phyloP scores from a whole-genome alignment of 2,888 invertebrate species.

The Trissolcus brochymenae region DNA sequence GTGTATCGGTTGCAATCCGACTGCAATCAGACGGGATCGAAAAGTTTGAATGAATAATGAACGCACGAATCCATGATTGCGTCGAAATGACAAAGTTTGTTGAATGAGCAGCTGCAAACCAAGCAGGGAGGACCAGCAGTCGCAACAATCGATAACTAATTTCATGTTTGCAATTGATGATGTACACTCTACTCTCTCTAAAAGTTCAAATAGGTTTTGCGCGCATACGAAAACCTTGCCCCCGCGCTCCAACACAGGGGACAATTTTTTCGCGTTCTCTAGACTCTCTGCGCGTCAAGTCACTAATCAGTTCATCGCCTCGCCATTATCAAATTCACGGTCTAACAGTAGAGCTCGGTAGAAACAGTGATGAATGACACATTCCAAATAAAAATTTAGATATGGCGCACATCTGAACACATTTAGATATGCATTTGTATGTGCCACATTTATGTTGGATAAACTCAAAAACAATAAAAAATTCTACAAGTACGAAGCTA shows the following conservation, averaged over 20 bases:
- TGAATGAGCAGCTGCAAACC: slow-evolving; percentile 64
- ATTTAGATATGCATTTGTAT: no score
- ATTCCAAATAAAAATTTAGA: no score
- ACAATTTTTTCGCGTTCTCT: slow-evolving; percentile 22
- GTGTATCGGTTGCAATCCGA: slow-evolving; percentile 77
- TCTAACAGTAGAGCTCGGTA: slow-evolving; percentile 29
- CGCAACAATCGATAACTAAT: slow-evolving; percentile 66
- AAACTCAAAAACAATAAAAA: no score
- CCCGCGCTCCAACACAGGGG: slow-evolving; percentile 32
- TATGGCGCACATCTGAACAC: no score
- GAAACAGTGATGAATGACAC: slow-evolving; percentile 17
- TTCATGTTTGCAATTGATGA: slow-evolving; percentile 26
- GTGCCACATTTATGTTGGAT: no score
- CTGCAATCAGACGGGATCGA: slow-evolving; percentile 76
- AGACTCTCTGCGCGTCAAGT: slow-evolving; percentile 1
- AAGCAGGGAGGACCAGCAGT: slow-evolving; percentile 75
- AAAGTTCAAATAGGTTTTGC: slow-evolving; percentile 14
- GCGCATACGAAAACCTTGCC: slow-evolving; percentile 20
- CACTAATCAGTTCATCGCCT: slow-evolving; percentile 16
- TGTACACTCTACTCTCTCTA: slow-evolving; percentile 37
- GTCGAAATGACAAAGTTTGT: slow-evolving; percentile 54
- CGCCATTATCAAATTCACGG: slow-evolving; percentile 18
- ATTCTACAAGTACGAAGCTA: no score
- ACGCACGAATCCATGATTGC: slow-evolving; percentile 57
- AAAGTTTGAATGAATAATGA: slow-evolving; percentile 58